These are phyloP conservation scores for Adineta ricciae DNA, from an alignment of 2,888 invertebrate species.

Conservation along the genomic window DNA sequence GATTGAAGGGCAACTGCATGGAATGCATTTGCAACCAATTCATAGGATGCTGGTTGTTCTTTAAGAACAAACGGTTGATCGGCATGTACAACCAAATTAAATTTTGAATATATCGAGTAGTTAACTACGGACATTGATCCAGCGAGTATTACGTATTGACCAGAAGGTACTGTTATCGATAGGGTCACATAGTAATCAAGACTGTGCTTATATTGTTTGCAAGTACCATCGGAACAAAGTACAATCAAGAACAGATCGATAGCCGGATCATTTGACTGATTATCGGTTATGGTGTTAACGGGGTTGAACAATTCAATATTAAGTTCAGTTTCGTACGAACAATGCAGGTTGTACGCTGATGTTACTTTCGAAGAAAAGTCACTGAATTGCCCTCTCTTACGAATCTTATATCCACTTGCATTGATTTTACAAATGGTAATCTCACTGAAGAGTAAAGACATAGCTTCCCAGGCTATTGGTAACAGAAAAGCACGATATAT, in stretches of 20 bases:
- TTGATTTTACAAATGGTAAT: constrained; percentile 32
- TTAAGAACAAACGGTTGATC: constrained; percentile 25
- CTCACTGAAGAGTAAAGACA: constrained; percentile 22
- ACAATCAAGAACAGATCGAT: constrained; percentile 30
- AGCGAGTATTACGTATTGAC: constrained; percentile 28
- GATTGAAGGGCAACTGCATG: constrained; percentile 22
- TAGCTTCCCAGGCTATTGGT: background rate
- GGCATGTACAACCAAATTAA: constrained; percentile 31
- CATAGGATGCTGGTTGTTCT: constrained; percentile 4
- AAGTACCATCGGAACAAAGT: constrained; percentile 24
- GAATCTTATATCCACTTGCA: constrained; percentile 24
- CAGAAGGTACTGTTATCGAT: constrained; percentile 24
- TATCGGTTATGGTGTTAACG: constrained; percentile 21
- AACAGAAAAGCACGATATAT: too few species aligned
- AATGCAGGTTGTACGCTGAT: constrained; percentile 24
- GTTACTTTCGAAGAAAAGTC: constrained; percentile 3
- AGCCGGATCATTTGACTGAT: constrained; percentile 30
- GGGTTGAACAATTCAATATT: constrained; percentile 31
- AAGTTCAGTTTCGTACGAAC: constrained; percentile 27
- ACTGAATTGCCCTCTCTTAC: constrained; percentile 19
- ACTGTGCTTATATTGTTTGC: constrained; percentile 27
- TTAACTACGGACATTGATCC: constrained; percentile 22
- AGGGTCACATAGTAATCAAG: constrained; percentile 32
- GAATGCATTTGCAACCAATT: constrained; percentile 28
- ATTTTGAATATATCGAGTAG: background rate